A percentile compares a stretch with the other conserved stretches of the same genome.
Conservation (phyloP, 2,888 invertebrate species). For the Venustoraphidia nigricollis region DNA sequence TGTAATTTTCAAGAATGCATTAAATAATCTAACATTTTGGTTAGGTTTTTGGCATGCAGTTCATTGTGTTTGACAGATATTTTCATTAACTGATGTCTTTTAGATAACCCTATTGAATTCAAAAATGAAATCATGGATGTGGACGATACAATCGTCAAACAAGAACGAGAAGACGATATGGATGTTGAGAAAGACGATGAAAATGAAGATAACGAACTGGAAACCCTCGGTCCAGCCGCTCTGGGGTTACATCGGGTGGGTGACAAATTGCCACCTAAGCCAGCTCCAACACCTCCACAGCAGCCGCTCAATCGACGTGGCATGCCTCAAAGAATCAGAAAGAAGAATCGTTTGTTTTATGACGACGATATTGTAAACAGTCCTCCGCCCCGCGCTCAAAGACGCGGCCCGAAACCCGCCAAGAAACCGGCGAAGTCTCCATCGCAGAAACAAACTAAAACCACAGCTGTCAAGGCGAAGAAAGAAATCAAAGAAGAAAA, state of each 20-base stretch:
- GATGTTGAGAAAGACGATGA: conserved; percentile 33
- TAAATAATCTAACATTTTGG: neutral
- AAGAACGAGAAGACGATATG: neutral
- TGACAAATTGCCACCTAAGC: conserved; percentile 55
- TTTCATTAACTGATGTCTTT: neutral
- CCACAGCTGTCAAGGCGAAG: conserved; percentile 20
- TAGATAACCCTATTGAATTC: neutral
- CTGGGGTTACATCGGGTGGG: conserved; percentile 71
- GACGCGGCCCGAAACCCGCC: conserved; percentile 43
- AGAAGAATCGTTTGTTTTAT: conserved; percentile 76
- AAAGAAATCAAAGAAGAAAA: conserved; percentile 23
- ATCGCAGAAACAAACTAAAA: conserved; percentile 32
- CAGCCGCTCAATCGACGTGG: conserved; percentile 72
- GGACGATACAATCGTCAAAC: neutral
- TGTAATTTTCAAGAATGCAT: neutral
- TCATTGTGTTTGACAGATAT: neutral
- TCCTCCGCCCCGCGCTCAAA: conserved; percentile 57
- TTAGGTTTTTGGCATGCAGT: neutral
- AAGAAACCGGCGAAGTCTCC: conserved; percentile 28
- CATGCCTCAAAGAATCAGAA: conserved; percentile 81
- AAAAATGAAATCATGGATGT: neutral
- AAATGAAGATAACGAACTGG: conserved; percentile 50
- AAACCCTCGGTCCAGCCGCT: conserved; percentile 62
- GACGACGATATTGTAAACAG: conserved; percentile 79
- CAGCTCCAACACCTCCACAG: conserved; percentile 52